phyloP scores from a whole-genome alignment of 2,888 invertebrate species.

The Lochmaea crataegi region DNA sequence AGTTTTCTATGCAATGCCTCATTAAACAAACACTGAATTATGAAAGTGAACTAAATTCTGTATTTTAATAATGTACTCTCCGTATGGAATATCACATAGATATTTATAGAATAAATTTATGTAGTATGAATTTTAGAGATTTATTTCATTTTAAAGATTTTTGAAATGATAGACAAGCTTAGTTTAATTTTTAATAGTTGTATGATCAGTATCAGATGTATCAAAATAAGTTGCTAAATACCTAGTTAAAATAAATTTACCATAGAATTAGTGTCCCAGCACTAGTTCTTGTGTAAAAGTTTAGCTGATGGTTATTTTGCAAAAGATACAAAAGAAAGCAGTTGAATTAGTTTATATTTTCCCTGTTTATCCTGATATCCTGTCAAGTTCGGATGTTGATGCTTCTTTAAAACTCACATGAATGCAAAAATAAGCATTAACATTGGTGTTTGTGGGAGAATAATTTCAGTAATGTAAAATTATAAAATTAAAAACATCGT shows the following conservation, averaged over 20 bases:
- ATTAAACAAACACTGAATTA: background rate
- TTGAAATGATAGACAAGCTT: constrained; percentile 24
- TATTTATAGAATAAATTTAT: constrained; percentile 1
- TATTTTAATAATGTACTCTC: background rate
- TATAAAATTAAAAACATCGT: constrained; percentile 28
- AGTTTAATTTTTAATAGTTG: constrained; percentile 40
- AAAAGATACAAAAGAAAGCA: constrained; percentile 42
- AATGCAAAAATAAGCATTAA: background rate
- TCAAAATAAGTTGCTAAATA: constrained; percentile 40
- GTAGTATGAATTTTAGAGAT: background rate
- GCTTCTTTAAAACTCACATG: constrained; percentile 7
- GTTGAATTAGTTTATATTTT: constrained; percentile 47
- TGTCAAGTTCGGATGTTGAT: constrained; percentile 41
- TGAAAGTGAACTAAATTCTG: constrained; percentile 7
- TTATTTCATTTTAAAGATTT: constrained; percentile 11
- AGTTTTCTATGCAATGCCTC: background rate
- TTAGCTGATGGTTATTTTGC: constrained; percentile 37
- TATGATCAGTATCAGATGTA: constrained; percentile 50
- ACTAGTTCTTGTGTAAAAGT: constrained; percentile 47
- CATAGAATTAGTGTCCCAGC: constrained; percentile 55
- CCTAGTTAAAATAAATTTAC: constrained; percentile 34
- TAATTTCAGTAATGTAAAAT: constrained; percentile 32
- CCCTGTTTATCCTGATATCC: constrained; percentile 41
- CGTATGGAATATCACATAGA: background rate
- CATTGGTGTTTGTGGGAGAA: constrained; percentile 18